Conservation (phyloP, 2,888 invertebrate species). For the Tetramorium bicarinatum region DNA sequence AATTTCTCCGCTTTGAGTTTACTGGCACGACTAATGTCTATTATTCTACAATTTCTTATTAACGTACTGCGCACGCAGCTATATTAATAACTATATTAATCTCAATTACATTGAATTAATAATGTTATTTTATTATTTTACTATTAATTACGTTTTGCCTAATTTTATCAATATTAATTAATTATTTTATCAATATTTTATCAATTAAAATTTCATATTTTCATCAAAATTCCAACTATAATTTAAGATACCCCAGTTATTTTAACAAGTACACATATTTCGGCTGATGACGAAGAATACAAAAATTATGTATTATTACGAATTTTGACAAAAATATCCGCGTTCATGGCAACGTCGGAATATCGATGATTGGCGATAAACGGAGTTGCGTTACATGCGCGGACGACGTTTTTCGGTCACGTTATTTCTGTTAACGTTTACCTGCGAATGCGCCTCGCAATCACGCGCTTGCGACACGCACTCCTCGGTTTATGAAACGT, state of each 20-base stretch:
- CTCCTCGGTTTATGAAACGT: slow-evolving; percentile 52
- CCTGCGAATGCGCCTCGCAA: slow-evolving; percentile 29
- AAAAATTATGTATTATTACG: neutral
- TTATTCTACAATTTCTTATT: neutral
- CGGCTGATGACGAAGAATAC: neutral
- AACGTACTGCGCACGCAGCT: neutral
- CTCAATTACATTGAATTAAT: neutral
- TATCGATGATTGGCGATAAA: slow-evolving; percentile 53
- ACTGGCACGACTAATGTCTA: neutral
- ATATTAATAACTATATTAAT: neutral
- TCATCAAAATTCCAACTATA: neutral
- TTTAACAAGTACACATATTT: neutral
- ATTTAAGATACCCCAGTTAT: neutral
- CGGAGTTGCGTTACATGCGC: slow-evolving; percentile 55
- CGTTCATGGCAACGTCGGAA: neutral
- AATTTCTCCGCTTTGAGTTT: slow-evolving; percentile 27
- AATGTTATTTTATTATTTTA: neutral
- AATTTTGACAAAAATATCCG: slow-evolving; percentile 11
- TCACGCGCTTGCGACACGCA: slow-evolving; percentile 56
- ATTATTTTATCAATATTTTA: too few relatives aligned
- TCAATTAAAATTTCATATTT: neutral
- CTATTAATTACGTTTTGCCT: too few relatives aligned
- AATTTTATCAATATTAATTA: too few relatives aligned
- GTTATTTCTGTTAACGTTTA: slow-evolving; percentile 37
- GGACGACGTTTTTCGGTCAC: slow-evolving; percentile 33